Conservation (phyloP, 2,888 invertebrate genomes). For the Plemyria rubiginata region DNA sequence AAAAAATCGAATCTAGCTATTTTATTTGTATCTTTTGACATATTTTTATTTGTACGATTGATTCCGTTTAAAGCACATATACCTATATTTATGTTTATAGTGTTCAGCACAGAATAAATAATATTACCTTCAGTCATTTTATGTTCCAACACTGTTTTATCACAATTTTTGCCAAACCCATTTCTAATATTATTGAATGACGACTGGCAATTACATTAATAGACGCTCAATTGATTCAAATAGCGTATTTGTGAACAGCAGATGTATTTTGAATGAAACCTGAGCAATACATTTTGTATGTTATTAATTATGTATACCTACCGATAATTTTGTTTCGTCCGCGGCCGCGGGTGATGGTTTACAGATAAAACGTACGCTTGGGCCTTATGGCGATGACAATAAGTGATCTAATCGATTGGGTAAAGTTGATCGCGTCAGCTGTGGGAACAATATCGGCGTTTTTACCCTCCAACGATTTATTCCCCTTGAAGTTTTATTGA, state of each 20-base stretch:
- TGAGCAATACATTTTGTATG: slow-evolving; percentile 35
- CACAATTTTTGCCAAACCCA: slow-evolving; percentile 5
- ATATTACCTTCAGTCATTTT: no score
- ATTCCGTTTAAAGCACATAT: no score
- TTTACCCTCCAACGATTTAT: slow-evolving; percentile 59
- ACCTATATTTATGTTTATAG: no score
- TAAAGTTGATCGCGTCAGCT: slow-evolving; percentile 56
- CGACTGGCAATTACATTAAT: slow-evolving; percentile 44
- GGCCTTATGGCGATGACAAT: slow-evolving; percentile 12
- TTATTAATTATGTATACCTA: slow-evolving; percentile 9
- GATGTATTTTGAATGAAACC: slow-evolving; percentile 46
- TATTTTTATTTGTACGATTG: no score
- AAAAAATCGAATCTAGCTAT: no score
- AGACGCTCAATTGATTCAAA: slow-evolving; percentile 48
- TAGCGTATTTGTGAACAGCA: slow-evolving; percentile 47
- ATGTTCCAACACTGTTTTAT: no score
- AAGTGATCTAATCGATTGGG: slow-evolving; percentile 22
- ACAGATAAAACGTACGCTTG: slow-evolving; percentile 4
- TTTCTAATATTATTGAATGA: slow-evolving; percentile 42
- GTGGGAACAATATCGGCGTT: slow-evolving; percentile 56
- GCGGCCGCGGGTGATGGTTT: slow-evolving; percentile 4
- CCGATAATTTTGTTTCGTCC: slow-evolving; percentile 30
- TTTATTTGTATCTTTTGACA: no score
- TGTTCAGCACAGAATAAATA: no score
- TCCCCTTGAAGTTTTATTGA: slow-evolving; percentile 77